Evolutionary conservation across 2,888 invertebrate genomes (phyloP), one percentile per base, ranked within the genome.

Genomic region (Halictus quadricinctus): DNA sequence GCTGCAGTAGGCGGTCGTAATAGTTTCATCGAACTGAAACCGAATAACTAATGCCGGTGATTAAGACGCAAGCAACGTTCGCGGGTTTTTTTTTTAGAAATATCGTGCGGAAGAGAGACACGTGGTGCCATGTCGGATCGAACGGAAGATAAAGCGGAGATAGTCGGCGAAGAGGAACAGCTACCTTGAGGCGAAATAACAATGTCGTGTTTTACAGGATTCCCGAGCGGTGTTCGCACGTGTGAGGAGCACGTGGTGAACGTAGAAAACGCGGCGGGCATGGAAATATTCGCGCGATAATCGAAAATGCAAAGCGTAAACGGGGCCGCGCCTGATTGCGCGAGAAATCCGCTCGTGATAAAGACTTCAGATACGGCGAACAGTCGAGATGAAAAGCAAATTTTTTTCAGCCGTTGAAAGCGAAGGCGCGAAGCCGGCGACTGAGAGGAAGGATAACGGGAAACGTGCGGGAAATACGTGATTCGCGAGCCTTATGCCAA

Each of bases 311-410:
- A 85, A 84, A 77, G 58, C 85, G 66, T 58, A 76, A 79, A 72
- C 29, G 36, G 72, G 58, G 76, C n/a, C 85, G 85, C 60, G 76
- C 66, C 73, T 86, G 76, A 79, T 79, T 81, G 81, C 79, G 69
- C 86, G 82, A 73, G 76, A 82, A 79, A 86, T 81, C 86, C 76
- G 46, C 78, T 76, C 78, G 76, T 50, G 81, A 86, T 81, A 79
- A 78, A 86, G 86, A 86, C 81, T 74, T 70, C 29, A 79, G 76
- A 86, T 86, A 78, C 25, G 36, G 41, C 1, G 41, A 69, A 79
- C 50, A 48, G 60, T 36, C 76, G 64, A 72, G 79, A 79, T 75
- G 72, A 72, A 46, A 79, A 58, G 36, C 41, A 36, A 41, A 41
- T 41, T 84, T 84, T 84, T 85, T 46, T 21, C 60, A 50, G 50